These are phyloP conservation scores for Eulemur coronatus DNA, from an alignment of 2,797 vertebrate genomes.

Conservation along the genomic window DNA sequence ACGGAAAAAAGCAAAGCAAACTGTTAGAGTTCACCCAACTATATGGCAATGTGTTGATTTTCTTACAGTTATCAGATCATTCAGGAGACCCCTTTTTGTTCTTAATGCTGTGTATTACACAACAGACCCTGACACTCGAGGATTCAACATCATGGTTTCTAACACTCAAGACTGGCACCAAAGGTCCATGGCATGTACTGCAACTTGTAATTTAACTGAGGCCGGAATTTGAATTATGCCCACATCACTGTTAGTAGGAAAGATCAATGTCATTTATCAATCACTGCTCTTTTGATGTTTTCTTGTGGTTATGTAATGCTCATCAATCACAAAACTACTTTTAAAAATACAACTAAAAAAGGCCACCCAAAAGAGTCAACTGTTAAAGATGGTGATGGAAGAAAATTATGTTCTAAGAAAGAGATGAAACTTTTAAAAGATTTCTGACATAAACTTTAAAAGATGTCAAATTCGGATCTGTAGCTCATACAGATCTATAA, in stretches of 20 bases:
- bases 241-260: neutral
- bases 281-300: neutral
- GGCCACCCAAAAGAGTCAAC: neutral
- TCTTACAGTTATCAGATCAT: neutral
- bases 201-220: neutral
- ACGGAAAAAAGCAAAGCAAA: slow-evolving; percentile 21
- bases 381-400: neutral
- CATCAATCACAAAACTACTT: slow-evolving; percentile 16
- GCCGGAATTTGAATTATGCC: neutral
- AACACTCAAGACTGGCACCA: neutral
- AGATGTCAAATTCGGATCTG: neutral
- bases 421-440: neutral
- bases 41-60: neutral
- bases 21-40: neutral
- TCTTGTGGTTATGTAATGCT: neutral
- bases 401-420: neutral
- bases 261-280: neutral
- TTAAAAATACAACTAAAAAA: neutral
- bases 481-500: neutral
- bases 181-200: neutral
- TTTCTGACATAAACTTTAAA: slow-evolving; percentile 25
- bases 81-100: neutral
- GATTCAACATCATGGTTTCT: neutral
- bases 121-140: neutral
- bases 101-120: neutral